Evolutionary conservation across 2,113 vertebrate genomes (phyloP).

Genomic region (Myiopsitta monachus): DNA sequence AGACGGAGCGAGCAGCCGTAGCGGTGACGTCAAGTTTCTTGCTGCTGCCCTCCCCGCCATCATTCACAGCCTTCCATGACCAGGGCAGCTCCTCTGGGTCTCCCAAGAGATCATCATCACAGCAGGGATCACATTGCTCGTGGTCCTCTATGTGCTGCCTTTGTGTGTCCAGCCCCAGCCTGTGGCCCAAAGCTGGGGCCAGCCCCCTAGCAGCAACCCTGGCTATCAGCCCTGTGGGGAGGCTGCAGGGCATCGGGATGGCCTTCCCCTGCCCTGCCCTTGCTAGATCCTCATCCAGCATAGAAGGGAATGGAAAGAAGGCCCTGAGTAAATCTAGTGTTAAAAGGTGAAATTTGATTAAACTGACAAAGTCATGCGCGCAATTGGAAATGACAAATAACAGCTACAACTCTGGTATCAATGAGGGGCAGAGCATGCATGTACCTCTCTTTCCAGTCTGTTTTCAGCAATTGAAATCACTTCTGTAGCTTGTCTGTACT

Average conservation of each 20-base stretch:
- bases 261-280: background rate
- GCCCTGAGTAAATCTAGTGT: background rate
- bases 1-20: background rate
- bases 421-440: fast-evolving
- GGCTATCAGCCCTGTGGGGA: background rate
- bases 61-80: fast-evolving
- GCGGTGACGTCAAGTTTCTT: background rate
- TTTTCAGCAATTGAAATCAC: background rate
- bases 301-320: background rate
- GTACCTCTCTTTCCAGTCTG: background rate
- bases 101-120: fast-evolving
- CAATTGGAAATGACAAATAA: background rate
- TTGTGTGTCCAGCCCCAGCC: background rate
- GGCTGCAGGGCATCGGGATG: background rate
- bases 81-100: fast-evolving
- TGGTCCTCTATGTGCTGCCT: fast-evolving
- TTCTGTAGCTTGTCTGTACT: background rate
- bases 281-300: fast-evolving
- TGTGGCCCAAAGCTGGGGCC: fast-evolving
- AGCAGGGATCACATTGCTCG: fast-evolving
- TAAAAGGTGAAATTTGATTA: background rate
- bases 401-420: fast-evolving
- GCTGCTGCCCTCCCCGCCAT: background rate
- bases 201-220: background rate
- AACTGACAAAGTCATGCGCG: background rate